Base-by-base conservation (phyloP, 2,113 vertebrate species). In the Dendropsophus ebraccatus region DNA sequence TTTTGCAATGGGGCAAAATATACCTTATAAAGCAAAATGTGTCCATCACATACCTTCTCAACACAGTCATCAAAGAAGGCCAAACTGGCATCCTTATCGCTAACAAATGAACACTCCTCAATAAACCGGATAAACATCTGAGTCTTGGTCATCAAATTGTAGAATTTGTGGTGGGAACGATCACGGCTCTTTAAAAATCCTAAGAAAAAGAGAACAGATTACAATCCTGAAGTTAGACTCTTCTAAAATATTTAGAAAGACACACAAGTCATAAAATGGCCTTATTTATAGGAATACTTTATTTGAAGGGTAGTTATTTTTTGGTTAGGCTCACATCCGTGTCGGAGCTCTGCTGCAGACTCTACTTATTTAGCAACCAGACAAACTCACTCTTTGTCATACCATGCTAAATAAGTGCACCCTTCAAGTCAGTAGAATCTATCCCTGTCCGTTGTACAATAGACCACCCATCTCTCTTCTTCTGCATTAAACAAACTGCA, bases 121-220 rank as follows among this genome's bases (percentile, higher is more conserved):
- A 99, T 99, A 92, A 99, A 99, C 45, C 98, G 97, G 91, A 98
- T 99, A 88, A 99, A 99, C 98, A 99, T 99, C 58, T 99, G 98
- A 30, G 98, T 99, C 93, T 98, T 99, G 85, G 96, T 98, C 97
- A 99, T 98, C 89, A 97, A 91, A 0, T 95, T 96, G 91, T 99
- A 99, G 91, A 99, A 99, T 91, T 98, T 98, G 90, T 99, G 98
- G 91, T 99, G 96, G 23, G 98, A 98, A 58, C 98, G 97, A 85
- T 99, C 98, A 75, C 98, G 92, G 90, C 97, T 99, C 92, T 96
- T 98, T 89, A 99, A 91, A 87, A 99, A 99, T 37, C 97, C 98
- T 99, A n/a, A 41, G n/a, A 30, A 30, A 41, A 60, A 25, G 14
- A 82, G 23, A 83, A 74, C 37, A 84, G 16, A 76, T 16, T 12